Base-by-base conservation (phyloP, 1,140 invertebrate genomes). In the Homalodisca vitripennis region DNA sequence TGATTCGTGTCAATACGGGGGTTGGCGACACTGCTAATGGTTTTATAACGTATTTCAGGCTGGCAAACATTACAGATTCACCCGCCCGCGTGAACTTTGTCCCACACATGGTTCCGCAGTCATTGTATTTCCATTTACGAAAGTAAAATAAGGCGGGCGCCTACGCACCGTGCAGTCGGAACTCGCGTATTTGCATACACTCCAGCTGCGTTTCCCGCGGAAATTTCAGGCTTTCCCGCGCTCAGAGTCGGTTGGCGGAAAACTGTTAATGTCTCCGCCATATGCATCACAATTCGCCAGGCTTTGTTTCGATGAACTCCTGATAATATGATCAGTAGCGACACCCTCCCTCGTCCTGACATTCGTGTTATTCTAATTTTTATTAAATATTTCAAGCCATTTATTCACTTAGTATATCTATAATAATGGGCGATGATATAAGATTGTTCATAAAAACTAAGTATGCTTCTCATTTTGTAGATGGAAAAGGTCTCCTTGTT, bases 61-160 rank as follows among this genome's bases (percentile, higher is more conserved):
- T 60, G 55, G 26, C 55, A 30, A 60, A 60, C 55, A 60, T 60
- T 60, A 60, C 55, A 24, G 55, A 60, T 60, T 60, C 55, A 60
- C 55, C 55, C 22, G 6, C 17, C 34, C 34, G 24, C 2, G 55
- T 24, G 55, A 60, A 60, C 55, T 60, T 60, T 60, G 55, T 60
- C 55, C 55, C 55, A 60, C 55, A 60, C 55, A 60, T 29, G 55
- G 24, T 27, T 20, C 48, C 48, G 48, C 48, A 51, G 24, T 60
- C 55, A 60, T 60, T 60, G 55, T 60, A 60, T 60, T 60, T 60
- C 55, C 55, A 60, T 60, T 60, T 60, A 60, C 55, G 55, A 60
- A 60, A 60, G 55, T 60, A 60, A 60, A 60, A 60, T 60, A 60
- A 60, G 29, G 55, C 22, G 22, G 55, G 48, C n/a, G n/a, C n/a